phyloP scores from a whole-genome alignment of 2,888 invertebrate species.

The Nomada fucata region DNA sequence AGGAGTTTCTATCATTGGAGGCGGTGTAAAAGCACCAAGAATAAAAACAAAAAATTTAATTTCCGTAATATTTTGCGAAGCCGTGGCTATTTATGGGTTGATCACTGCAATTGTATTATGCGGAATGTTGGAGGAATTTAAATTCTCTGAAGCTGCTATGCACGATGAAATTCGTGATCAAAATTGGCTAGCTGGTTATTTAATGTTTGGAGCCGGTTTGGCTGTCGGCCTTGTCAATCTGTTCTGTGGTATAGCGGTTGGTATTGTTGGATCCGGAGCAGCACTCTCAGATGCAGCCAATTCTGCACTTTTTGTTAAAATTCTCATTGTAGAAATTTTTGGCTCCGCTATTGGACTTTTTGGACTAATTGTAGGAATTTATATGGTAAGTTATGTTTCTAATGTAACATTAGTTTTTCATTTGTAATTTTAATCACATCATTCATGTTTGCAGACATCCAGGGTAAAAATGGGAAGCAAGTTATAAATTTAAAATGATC shows the following conservation, averaged over 20 bases:
- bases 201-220: slow-evolving; percentile 98
- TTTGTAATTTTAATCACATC: slow-evolving; percentile 7
- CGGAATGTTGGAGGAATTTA: slow-evolving; percentile 88
- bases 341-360: slow-evolving; percentile 99
- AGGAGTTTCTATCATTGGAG: slow-evolving; percentile 98
- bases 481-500: slow-evolving; percentile 34
- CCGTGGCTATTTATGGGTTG: slow-evolving; percentile 99
- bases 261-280: slow-evolving; percentile 99
- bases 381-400: slow-evolving; percentile 87
- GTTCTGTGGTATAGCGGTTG: slow-evolving; percentile 98
- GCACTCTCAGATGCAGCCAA: slow-evolving; percentile 99
- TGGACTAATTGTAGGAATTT: slow-evolving; percentile 99
- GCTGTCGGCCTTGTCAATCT: slow-evolving; percentile 98
- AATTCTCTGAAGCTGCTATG: neutral
- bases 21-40: slow-evolving; percentile 98
- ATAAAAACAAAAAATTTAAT: slow-evolving; percentile 99
- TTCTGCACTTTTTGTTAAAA: slow-evolving; percentile 97
- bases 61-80: slow-evolving; percentile 99
- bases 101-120: slow-evolving; percentile 99
- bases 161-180: slow-evolving; percentile 80
- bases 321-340: slow-evolving; percentile 99
- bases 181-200: slow-evolving; percentile 95
- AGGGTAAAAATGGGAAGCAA: slow-evolving; percentile 90
- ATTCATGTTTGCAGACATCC: slow-evolving; percentile 85
- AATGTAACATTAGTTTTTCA: neutral